Conservation (phyloP, 1,140 invertebrate genomes). For the Solenopsis fugax region DNA sequence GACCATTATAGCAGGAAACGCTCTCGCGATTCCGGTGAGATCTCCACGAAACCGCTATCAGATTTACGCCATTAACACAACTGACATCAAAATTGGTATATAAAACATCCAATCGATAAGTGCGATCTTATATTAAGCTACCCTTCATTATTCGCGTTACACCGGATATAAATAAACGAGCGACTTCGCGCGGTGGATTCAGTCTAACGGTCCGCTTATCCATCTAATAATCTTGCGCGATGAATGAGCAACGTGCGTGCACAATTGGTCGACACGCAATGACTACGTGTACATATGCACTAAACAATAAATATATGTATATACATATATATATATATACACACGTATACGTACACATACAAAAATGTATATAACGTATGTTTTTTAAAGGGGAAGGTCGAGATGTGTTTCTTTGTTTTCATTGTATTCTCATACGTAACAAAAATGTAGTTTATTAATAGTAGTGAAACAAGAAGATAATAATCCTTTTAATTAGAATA, state of each 20-base stretch:
- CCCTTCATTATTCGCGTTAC: slow-evolving; percentile 31
- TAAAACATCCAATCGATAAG: slow-evolving; percentile 74
- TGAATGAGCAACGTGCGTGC: not conserved
- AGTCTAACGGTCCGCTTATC: slow-evolving; percentile 6
- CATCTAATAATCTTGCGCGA: slow-evolving; percentile 6
- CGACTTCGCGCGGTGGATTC: not conserved
- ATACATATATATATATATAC: not conserved
- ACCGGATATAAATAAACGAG: slow-evolving; percentile 31
- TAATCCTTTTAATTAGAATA: not conserved
- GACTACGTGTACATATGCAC: not conserved
- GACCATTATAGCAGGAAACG: not conserved
- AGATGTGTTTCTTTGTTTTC: not conserved
- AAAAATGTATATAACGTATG: not conserved
- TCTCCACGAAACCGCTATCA: slow-evolving; percentile 43
- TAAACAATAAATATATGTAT: slow-evolving; percentile 11
- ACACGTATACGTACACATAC: not conserved
- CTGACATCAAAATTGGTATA: slow-evolving; percentile 73
- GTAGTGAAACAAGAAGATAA: not conserved
- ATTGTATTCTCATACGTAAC: not conserved
- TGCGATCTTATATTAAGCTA: slow-evolving; percentile 63
- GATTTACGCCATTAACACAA: slow-evolving; percentile 69
- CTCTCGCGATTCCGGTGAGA: not conserved
- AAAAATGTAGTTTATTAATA: not conserved
- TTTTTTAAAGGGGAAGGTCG: slow-evolving; percentile 14
- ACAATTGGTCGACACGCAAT: slow-evolving; percentile 7